These are phyloP conservation scores for Pagrus major DNA, from an alignment of 2,113 vertebrate genomes.

Conservation along the genomic window DNA sequence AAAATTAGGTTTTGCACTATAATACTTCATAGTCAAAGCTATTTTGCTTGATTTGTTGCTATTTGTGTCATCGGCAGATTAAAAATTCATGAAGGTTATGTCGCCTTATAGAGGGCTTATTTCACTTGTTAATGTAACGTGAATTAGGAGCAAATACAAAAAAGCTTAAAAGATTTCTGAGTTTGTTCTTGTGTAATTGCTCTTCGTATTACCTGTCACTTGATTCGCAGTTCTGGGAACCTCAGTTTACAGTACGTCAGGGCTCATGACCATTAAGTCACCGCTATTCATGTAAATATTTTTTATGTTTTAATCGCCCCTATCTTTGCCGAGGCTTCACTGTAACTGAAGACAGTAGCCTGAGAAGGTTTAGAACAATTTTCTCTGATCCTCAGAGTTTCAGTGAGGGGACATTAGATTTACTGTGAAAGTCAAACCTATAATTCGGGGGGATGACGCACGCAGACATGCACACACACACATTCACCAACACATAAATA, in stretches of 20 bases:
- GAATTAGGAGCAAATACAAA: not conserved
- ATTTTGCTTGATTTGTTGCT: conserved; percentile 43
- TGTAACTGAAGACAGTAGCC: conserved; percentile 1
- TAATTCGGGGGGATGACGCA: conserved; percentile 66
- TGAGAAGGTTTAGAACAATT: conserved; percentile 31
- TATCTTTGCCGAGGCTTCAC: conserved; percentile 15
- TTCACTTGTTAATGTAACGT: conserved; percentile 2
- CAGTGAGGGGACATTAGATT: conserved; percentile 52
- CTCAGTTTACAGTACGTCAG: not conserved
- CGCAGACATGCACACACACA: conserved; percentile 32
- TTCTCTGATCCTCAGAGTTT: conserved; percentile 43
- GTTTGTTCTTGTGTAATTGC: conserved; percentile 17
- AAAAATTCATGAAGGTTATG: conserved; percentile 32
- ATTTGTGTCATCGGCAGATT: conserved; percentile 30
- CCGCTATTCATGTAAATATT: conserved; percentile 21
- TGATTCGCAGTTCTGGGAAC: conserved; percentile 1
- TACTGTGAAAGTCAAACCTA: conserved; percentile 67
- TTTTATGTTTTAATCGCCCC: not conserved
- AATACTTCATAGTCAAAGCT: conserved; percentile 38
- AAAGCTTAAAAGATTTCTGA: conserved; percentile 15
- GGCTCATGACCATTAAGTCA: not conserved
- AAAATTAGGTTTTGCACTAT: conserved; percentile 65
- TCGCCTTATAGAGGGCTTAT: conserved; percentile 10
- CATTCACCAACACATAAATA: conserved; percentile 55
- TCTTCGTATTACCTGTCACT: conserved; percentile 6